Evolutionary conservation across 2,888 invertebrate species (phyloP), one percentile per base, ranked within the genome.

Genomic region (Trichogramma evanescens): DNA sequence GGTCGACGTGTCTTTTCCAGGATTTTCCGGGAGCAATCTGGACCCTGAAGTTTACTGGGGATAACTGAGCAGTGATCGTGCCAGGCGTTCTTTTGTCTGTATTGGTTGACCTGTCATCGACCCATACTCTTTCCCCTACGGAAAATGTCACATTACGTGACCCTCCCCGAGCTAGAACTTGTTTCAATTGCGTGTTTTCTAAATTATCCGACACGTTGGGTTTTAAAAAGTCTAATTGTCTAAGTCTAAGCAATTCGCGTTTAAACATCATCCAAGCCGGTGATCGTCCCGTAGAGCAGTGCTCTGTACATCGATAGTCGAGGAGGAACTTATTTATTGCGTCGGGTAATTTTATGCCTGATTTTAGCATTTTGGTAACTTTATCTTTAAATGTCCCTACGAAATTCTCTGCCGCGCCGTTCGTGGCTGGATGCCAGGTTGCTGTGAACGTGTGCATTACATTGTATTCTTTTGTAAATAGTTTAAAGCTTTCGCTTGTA

Each of bases 331-430:
- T 52, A 40, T 42, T 42, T 10, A 62, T 50, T 13, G 64, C 59
- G 26, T 4, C 41, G 4, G 41, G n/a, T 6, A 64, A 5, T 13
- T 45, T 41, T 10, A 50, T n/a, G 8, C 60, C 60, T 4, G 13
- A 55, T 39, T 57, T 48, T 6, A 64, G 39, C 4, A 64, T 60
- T 50, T 60, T 54, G 10, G 45, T 60, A 9, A 55, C 53, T 53
- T 60, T 62, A 8, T 54, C 49, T 50, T 62, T 64, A n/a, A 60
- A 56, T 2, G 62, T 64, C n/a, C 50, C 49, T 1, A 64, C 58
- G 10, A 62, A 64, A 39, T 62, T 64, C 39, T 64, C 64, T 4
- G 60, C 62, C 26, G 55, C 57, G n/a, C 54, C 56, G 26, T 56
- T 56, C 1, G 48, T 49, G 4, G 48, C 56, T 0, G 56, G 56